A percentile compares a stretch with the other conserved stretches of the same genome.
These are phyloP conservation scores for Drosophila teissieri DNA, from an alignment of 1,140 invertebrate species.

Conservation along the genomic window DNA sequence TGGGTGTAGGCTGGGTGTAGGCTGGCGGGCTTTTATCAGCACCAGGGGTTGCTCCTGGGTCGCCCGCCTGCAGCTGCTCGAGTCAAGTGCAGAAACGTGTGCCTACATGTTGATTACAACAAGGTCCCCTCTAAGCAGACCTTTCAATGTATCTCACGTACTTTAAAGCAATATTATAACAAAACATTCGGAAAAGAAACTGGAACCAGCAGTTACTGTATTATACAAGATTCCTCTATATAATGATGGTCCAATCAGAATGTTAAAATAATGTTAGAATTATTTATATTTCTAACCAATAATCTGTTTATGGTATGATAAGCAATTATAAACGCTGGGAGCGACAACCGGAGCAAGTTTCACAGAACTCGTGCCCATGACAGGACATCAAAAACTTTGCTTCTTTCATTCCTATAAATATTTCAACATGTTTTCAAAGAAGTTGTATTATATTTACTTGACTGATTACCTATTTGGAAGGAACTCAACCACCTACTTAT, in stretches of 20 bases:
- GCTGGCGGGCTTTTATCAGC: constrained; percentile 56
- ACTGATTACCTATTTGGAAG: background rate
- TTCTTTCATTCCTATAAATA: background rate
- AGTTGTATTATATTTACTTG: background rate
- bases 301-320: too few relatives aligned
- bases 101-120: constrained; percentile 68
- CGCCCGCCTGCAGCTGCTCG: constrained; percentile 51
- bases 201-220: background rate
- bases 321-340: too few relatives aligned
- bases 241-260: too few relatives aligned
- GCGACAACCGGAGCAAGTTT: background rate
- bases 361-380: background rate
- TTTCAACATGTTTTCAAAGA: background rate
- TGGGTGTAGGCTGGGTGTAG: constrained; percentile 2
- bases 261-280: too few relatives aligned
- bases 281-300: too few relatives aligned
- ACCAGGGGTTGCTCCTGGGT: constrained; percentile 53
- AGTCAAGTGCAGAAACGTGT: constrained; percentile 82
- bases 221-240: too few relatives aligned
- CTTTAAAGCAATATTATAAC: constrained; percentile 6
- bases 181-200: background rate
- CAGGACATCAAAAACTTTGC: background rate
- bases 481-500: constrained; percentile 2
- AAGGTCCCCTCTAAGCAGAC: constrained; percentile 28
- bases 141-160: constrained; percentile 12